A percentile compares a stretch with the other conserved stretches of the same genome.
Evolutionary conservation across 2,113 vertebrate species (phyloP).

Genomic region (Tupaia chinensis): DNA sequence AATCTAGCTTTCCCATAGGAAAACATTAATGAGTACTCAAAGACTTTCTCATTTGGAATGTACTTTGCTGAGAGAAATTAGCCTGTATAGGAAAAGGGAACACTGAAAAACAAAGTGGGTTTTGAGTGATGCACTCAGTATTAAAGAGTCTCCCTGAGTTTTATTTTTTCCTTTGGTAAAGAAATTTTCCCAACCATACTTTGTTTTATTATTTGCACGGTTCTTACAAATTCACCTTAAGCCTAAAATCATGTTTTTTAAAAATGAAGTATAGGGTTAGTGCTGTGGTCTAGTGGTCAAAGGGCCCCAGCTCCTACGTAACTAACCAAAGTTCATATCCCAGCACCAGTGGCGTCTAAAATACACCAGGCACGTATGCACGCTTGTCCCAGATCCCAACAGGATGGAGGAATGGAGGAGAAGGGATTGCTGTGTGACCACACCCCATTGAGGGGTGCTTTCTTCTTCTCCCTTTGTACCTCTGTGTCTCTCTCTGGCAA

Average conservation of each 20-base stretch:
- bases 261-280: too few relatives aligned
- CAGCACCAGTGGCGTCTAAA: too few relatives aligned
- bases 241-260: not conserved
- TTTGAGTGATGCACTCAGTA: not conserved
- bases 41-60: not conserved
- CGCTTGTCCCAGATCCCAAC: too few relatives aligned
- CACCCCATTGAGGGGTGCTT: too few relatives aligned
- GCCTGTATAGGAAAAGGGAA: not conserved
- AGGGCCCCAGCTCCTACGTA: too few relatives aligned
- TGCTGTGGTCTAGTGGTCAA: too few relatives aligned
- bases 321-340: too few relatives aligned
- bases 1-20: not conserved
- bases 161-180: not conserved
- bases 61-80: not conserved
- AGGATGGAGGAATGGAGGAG: too few relatives aligned
- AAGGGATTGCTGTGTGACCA: too few relatives aligned
- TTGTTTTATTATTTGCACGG: not conserved
- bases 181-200: slow-evolving; percentile 22
- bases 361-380: too few relatives aligned
- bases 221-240: slow-evolving; percentile 4
- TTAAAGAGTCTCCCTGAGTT: not conserved
- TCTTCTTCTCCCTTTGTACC: too few relatives aligned
- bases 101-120: not conserved
- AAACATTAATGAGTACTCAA: not conserved
- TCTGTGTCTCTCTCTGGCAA: too few relatives aligned